Conservation (phyloP, 2,888 invertebrate species). For the Catocala fraxini region DNA sequence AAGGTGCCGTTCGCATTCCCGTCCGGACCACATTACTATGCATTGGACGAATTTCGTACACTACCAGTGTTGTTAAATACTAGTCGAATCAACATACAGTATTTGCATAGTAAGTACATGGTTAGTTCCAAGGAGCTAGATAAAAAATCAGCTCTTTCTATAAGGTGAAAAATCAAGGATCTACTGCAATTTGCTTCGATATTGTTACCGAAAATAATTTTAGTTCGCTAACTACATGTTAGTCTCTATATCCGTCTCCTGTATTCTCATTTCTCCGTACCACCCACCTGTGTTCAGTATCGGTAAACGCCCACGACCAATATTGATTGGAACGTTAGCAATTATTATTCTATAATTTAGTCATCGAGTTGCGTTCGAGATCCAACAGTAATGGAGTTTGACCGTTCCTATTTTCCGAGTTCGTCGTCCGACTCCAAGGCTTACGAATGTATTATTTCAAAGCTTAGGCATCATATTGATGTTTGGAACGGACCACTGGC, state of each 20-base stretch:
- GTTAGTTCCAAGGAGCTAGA: conserved; percentile 1
- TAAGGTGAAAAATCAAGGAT: too few relatives aligned
- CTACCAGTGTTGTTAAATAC: conserved; percentile 31
- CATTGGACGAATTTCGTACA: conserved; percentile 50
- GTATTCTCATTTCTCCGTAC: too few relatives aligned
- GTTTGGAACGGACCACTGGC: conserved; percentile 29
- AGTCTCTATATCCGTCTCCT: too few relatives aligned
- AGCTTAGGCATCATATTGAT: conserved; percentile 36
- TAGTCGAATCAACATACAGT: conserved; percentile 17
- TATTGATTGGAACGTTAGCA: conserved; percentile 2
- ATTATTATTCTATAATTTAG: conserved; percentile 5
- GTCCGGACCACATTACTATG: conserved; percentile 63
- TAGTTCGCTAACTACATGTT: too few relatives aligned
- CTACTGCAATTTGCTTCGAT: not conserved
- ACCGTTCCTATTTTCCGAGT: conserved; percentile 60
- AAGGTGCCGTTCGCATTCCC: conserved; percentile 43
- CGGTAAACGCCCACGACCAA: not conserved
- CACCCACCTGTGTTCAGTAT: not conserved
- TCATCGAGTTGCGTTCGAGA: conserved; percentile 50
- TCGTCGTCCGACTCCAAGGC: conserved; percentile 63
- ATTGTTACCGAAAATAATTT: not conserved
- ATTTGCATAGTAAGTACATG: conserved; percentile 25
- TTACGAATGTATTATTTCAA: conserved; percentile 53
- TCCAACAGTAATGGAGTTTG: conserved; percentile 43
- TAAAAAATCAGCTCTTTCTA: not conserved